These are phyloP conservation scores for Tiaroga cobitis DNA, from an alignment of 2,797 vertebrate species.

Conservation along the genomic window DNA sequence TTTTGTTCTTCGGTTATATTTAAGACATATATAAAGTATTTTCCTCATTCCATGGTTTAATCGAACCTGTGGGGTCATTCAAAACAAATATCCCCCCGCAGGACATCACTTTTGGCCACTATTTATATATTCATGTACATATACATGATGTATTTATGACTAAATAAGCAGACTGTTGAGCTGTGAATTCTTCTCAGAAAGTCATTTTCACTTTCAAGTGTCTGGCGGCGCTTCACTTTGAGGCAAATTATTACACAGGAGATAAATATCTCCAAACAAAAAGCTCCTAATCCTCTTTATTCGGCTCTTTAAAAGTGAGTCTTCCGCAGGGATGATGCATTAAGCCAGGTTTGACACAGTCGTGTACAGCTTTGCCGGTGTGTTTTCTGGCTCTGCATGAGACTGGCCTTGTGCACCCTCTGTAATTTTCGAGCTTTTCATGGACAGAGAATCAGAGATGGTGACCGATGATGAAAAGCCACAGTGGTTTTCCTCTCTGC, in stretches of 20 bases:
- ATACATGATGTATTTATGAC: background rate
- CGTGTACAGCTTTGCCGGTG: slow-evolving; percentile 14
- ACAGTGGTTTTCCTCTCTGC: slow-evolving; percentile 8
- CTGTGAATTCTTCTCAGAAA: background rate
- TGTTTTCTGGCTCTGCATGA: background rate
- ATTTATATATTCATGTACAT: background rate
- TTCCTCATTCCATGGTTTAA: background rate
- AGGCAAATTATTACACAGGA: slow-evolving; percentile 8
- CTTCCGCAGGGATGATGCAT: background rate
- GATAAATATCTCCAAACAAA: slow-evolving; percentile 21
- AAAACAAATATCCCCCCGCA: no score
- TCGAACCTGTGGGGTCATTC: background rate
- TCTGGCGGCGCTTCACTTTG: background rate
- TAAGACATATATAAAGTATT: background rate
- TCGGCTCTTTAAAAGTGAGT: background rate
- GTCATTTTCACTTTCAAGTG: slow-evolving; percentile 1
- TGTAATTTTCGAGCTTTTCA: slow-evolving; percentile 29
- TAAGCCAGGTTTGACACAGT: slow-evolving; percentile 15
- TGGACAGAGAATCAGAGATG: slow-evolving; percentile 24
- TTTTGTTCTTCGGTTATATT: background rate
- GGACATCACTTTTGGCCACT: background rate
- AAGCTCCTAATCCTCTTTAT: slow-evolving; percentile 13
- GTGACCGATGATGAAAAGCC: slow-evolving; percentile 31
- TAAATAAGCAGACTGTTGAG: background rate
- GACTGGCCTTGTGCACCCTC: slow-evolving; percentile 21